Conservation (phyloP, 2,888 invertebrate genomes). For the Torymus auratus region DNA sequence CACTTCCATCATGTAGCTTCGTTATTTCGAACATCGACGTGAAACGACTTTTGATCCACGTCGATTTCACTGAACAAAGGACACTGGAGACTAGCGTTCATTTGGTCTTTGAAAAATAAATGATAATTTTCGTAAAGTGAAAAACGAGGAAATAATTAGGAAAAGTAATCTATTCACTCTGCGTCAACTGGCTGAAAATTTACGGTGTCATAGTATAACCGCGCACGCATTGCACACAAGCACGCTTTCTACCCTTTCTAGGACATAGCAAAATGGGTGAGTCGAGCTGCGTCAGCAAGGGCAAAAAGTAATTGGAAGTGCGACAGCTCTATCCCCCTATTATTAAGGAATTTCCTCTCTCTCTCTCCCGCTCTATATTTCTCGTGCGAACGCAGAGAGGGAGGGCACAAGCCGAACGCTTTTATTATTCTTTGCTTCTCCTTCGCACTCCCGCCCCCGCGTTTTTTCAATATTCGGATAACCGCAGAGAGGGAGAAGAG, state of each 20-base stretch:
- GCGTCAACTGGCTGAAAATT: neutral
- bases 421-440: constrained; percentile 18
- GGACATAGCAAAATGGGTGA: constrained; percentile 32
- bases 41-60: too few relatives aligned
- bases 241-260: neutral
- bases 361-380: constrained; percentile 33
- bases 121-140: too few relatives aligned
- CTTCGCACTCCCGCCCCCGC: neutral
- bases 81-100: too few relatives aligned
- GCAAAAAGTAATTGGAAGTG: constrained; percentile 58
- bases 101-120: neutral
- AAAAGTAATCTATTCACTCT: constrained; percentile 12
- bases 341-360: constrained; percentile 52
- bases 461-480: constrained; percentile 57
- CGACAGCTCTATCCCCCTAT: constrained; percentile 44
- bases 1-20: too few relatives aligned
- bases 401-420: neutral
- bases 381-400: constrained; percentile 14
- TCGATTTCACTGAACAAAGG: too few relatives aligned
- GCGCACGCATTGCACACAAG: too few relatives aligned
- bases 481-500: constrained; percentile 18
- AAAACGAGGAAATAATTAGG: neutral
- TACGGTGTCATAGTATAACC: neutral
- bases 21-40: too few relatives aligned
- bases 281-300: constrained; percentile 27